phyloP scores from a whole-genome alignment of 2,888 invertebrate genomes.

The Herminia tarsipennalis region DNA sequence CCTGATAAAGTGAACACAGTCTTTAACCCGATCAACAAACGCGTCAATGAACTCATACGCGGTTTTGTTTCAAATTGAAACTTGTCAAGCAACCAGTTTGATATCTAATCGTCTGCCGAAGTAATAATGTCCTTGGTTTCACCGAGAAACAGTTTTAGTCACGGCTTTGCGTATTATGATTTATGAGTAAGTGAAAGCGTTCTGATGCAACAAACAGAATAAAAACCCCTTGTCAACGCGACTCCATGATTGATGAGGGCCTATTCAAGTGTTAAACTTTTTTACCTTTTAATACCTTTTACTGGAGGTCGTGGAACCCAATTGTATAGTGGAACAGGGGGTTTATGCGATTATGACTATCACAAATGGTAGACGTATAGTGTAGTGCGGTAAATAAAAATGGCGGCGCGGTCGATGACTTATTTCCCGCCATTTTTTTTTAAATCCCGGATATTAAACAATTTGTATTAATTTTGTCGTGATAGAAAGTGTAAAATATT shows the following conservation, averaged over 20 bases:
- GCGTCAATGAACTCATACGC: constrained; percentile 1
- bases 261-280: constrained; percentile 61
- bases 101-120: constrained; percentile 37
- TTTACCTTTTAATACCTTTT: constrained; percentile 54
- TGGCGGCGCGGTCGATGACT: constrained; percentile 21
- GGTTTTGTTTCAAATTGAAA: constrained; percentile 27
- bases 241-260: constrained; percentile 68
- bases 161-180: constrained; percentile 56
- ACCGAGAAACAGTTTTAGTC: constrained; percentile 52
- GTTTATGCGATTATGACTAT: constrained; percentile 31
- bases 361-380: constrained; percentile 12
- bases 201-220: constrained; percentile 55
- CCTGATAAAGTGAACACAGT: constrained; percentile 4
- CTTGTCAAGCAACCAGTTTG: constrained; percentile 17
- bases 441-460: constrained; percentile 30
- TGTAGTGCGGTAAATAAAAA: no score
- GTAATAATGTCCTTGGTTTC: constrained; percentile 51
- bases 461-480: constrained; percentile 39
- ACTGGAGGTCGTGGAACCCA: constrained; percentile 49
- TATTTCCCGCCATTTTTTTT: constrained; percentile 1
- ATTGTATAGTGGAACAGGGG: constrained; percentile 34
- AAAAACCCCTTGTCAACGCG: constrained; percentile 61
- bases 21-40: constrained; percentile 3
- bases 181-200: constrained; percentile 71
- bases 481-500: constrained; percentile 17